Conservation (phyloP, 2,797 vertebrate species). For the Labroides dimidiatus region DNA sequence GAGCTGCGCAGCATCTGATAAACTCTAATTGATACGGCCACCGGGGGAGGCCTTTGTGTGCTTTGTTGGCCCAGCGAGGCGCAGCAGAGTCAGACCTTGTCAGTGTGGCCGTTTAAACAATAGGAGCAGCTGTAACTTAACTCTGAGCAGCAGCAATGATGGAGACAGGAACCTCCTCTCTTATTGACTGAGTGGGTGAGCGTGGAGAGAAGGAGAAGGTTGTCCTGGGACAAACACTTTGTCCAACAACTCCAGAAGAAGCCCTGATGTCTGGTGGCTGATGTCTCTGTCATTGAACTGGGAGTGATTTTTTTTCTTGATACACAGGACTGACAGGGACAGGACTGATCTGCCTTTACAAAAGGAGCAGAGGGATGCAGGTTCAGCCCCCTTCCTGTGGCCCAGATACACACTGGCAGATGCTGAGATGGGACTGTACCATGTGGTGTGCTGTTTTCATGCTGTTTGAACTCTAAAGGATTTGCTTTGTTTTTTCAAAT, state of each 20-base stretch:
- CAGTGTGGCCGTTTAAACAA: conserved; percentile 83
- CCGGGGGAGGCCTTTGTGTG: conserved; percentile 77
- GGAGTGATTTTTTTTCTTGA: neutral
- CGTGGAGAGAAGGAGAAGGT: conserved; percentile 13
- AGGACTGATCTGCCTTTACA: conserved; percentile 35
- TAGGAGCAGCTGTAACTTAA: conserved; percentile 83
- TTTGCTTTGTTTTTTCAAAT: conserved; percentile 30
- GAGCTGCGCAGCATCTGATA: conserved; percentile 83
- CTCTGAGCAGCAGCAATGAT: conserved; percentile 60
- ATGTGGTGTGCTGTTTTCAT: conserved; percentile 47
- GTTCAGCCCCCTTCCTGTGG: conserved; percentile 71
- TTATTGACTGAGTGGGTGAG: conserved; percentile 50
- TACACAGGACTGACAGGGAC: conserved; percentile 9
- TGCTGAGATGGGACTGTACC: conserved; percentile 65
- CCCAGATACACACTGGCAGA: conserved; percentile 62
- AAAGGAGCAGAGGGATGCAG: conserved; percentile 73
- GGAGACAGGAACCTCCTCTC: conserved; percentile 47
- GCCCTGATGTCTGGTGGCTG: conserved; percentile 14
- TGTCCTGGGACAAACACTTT: conserved; percentile 16
- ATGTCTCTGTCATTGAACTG: conserved; percentile 19
- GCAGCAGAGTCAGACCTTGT: conserved; percentile 72
- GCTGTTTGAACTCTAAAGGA: conserved; percentile 33
- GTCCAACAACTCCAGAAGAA: conserved; percentile 11
- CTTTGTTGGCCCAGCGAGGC: conserved; percentile 73
- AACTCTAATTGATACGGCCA: conserved; percentile 78